Evolutionary conservation across 1,140 invertebrate species (phyloP).

Genomic region (Hypothenemus hampei): DNA sequence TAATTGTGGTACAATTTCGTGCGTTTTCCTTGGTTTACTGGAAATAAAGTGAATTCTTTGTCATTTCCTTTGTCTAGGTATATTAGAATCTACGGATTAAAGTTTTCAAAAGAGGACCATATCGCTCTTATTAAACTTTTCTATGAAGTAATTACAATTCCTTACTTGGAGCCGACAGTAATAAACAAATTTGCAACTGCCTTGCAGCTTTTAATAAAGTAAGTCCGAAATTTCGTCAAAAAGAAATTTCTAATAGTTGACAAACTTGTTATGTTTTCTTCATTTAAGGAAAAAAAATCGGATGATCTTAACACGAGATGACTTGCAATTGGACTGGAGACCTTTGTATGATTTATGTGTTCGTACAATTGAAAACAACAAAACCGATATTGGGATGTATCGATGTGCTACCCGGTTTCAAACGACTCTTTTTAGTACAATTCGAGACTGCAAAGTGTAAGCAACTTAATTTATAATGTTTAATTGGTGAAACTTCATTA

Average conservation of each 20-base stretch:
- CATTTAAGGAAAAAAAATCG: slow-evolving; percentile 67
- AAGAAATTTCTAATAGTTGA: no score
- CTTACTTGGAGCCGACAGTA: slow-evolving; percentile 69
- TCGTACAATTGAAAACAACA: slow-evolving; percentile 38
- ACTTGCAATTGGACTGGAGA: slow-evolving; percentile 79
- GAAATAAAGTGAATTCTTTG: slow-evolving; percentile 1
- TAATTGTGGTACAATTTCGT: not conserved
- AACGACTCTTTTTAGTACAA: slow-evolving; percentile 47
- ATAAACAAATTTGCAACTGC: slow-evolving; percentile 63
- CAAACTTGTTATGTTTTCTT: not conserved
- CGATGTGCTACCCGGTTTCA: slow-evolving; percentile 53
- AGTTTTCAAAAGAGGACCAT: slow-evolving; percentile 89
- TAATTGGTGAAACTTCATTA: not conserved
- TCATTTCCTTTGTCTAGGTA: slow-evolving; percentile 56
- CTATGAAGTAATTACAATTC: slow-evolving; percentile 71
- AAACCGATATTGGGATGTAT: slow-evolving; percentile 57
- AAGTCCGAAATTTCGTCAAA: slow-evolving; percentile 38
- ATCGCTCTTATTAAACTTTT: slow-evolving; percentile 79
- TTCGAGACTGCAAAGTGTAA: slow-evolving; percentile 52
- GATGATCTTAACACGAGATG: slow-evolving; percentile 73
- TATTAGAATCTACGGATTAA: slow-evolving; percentile 75
- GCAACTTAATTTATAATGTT: no score
- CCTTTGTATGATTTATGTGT: slow-evolving; percentile 71
- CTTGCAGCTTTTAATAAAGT: slow-evolving; percentile 54
- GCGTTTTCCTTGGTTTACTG: no score